These are phyloP conservation scores for Hippocampus abdominalis DNA, from an alignment of 2,113 vertebrate species.

Conservation along the genomic window DNA sequence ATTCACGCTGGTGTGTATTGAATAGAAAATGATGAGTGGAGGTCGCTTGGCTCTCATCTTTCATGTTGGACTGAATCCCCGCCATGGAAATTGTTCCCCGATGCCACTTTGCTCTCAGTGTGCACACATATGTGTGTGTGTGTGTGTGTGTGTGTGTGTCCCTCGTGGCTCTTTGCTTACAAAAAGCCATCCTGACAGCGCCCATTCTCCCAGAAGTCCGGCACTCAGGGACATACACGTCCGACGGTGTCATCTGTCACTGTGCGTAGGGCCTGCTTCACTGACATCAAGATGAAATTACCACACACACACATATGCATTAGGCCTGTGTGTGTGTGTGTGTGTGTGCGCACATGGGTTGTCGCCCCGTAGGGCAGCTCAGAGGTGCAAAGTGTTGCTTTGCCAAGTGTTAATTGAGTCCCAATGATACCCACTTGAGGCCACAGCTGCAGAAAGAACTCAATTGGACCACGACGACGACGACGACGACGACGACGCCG, in stretches of 20 bases:
- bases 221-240: slow-evolving; percentile 15
- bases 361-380: slow-evolving; percentile 19
- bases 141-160: too few species aligned
- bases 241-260: slow-evolving; percentile 38
- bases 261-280: slow-evolving; percentile 11
- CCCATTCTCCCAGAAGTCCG: slow-evolving; percentile 2
- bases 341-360: slow-evolving; percentile 10
- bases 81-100: neutral
- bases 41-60: neutral
- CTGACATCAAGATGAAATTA: slow-evolving; percentile 15
- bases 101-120: slow-evolving; percentile 15
- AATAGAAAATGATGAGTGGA: neutral
- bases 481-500: neutral
- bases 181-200: slow-evolving; percentile 42
- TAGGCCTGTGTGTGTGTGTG: neutral
- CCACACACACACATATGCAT: neutral
- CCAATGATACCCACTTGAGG: slow-evolving; percentile 28
- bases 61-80: neutral
- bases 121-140: slow-evolving; percentile 26
- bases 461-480: neutral
- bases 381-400: slow-evolving; percentile 37
- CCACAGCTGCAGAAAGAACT: slow-evolving; percentile 3
- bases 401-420: slow-evolving; percentile 36
- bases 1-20: too few species aligned
- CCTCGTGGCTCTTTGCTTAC: slow-evolving; percentile 32